Percentiles rank a stretch among this genome's conserved stretches.
These are phyloP conservation scores for Hucho hucho DNA, from an alignment of 2,113 vertebrate species.

Conservation along the genomic window DNA sequence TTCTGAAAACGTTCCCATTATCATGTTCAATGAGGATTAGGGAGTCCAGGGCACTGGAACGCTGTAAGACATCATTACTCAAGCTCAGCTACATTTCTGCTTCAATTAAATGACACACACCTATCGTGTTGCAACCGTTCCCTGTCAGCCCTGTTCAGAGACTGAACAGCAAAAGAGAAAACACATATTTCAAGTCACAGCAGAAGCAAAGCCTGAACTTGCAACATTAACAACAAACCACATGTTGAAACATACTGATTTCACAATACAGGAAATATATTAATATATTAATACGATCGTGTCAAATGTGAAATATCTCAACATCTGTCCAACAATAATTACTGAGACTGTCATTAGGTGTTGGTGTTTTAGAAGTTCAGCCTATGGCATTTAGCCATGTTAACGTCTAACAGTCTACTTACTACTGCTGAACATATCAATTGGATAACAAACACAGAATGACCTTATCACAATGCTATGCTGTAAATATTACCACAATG, in stretches of 20 bases:
- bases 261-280: background rate
- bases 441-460: too few relatives aligned
- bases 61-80: conserved; percentile 77
- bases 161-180: conserved; percentile 62
- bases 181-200: conserved; percentile 77
- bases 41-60: conserved; percentile 14
- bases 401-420: too few relatives aligned
- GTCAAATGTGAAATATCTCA: background rate
- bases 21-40: conserved; percentile 37
- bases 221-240: conserved; percentile 44
- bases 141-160: conserved; percentile 75
- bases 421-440: too few relatives aligned
- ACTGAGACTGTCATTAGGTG: too few relatives aligned
- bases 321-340: too few relatives aligned
- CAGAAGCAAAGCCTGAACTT: conserved; percentile 37
- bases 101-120: conserved; percentile 78
- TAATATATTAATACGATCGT: background rate
- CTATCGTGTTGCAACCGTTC: conserved; percentile 82
- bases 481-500: too few relatives aligned
- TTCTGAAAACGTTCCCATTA: conserved; percentile 40
- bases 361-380: too few relatives aligned
- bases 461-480: too few relatives aligned
- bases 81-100: conserved; percentile 81
- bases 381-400: too few relatives aligned
- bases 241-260: background rate